Base-by-base conservation (phyloP, 2,113 vertebrate species). In the Ictalurus punctatus region DNA sequence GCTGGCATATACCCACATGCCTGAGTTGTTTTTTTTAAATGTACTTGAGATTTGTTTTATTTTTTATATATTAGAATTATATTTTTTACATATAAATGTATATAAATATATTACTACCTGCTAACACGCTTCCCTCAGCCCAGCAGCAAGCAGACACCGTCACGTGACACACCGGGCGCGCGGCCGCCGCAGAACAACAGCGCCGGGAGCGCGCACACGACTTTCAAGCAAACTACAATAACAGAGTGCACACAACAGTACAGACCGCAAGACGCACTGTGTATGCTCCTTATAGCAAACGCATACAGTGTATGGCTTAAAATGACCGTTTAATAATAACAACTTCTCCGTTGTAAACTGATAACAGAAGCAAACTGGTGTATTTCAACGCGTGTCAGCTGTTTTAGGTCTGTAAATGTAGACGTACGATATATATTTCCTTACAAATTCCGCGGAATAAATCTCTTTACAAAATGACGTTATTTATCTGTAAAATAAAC, bases 91-190 rank as follows among this genome's bases (percentile, higher is more conserved):
- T 13, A 61, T 37, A 61, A 79, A 61, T 40, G 25, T 23, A 59
- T 81, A 59, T 40, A 63, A 58, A 84, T n/a, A 65, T 58, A 58
- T 74, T 92, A 92, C 95, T 96, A 96, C 95, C 96, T 96, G 95
- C 95, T 95, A 95, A 95, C 94, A 94, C 94, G 94, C 95, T 95
- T 94, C 95, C 90, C 93, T 94, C 95, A 90, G 93, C 93, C 54
- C 56, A 63, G 73, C 73, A 78, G 85, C 94, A 94, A 94, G 95
- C 91, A 96, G 94, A 95, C 93, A 92, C 84, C 92, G 93, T 96
- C 96, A 96, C 95, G 96, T 96, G 96, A 95, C 92, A 27, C 86
- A 17, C 81, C 84, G 89, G 89, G 90, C 90, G 90, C 92, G 91
- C 92, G 91, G 92, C 91, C 90, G 93, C 91, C 30, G 92, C 92